Evolutionary conservation across 1,140 invertebrate genomes (phyloP).

Genomic region (Tetranychus cinnabarinus): DNA sequence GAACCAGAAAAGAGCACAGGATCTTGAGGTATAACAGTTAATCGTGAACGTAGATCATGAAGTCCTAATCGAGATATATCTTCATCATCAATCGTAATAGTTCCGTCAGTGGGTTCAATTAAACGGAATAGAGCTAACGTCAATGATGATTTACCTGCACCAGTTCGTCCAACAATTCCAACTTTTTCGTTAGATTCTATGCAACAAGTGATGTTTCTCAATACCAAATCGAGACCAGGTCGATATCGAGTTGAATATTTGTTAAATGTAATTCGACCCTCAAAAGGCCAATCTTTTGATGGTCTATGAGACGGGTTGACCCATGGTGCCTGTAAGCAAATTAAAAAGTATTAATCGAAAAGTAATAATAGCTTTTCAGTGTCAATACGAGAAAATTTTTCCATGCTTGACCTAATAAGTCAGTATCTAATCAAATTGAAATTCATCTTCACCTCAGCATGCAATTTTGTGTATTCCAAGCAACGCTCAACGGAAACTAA

Average conservation of each 20-base stretch:
- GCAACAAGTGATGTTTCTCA: conserved; percentile 13
- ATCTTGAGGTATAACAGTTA: conserved; percentile 48
- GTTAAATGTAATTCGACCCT: conserved; percentile 40
- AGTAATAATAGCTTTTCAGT: conserved; percentile 54
- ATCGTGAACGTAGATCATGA: conserved; percentile 16
- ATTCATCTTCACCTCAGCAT: conserved; percentile 45
- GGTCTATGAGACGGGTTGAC: not conserved
- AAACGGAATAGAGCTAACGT: conserved; percentile 7
- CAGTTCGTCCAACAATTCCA: conserved; percentile 41
- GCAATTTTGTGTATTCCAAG: conserved; percentile 46
- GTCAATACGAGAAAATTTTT: conserved; percentile 80
- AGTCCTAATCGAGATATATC: not conserved
- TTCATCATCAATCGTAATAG: not conserved
- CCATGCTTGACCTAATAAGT: conserved; percentile 46
- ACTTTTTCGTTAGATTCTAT: conserved; percentile 30
- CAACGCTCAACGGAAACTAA: too few species aligned
- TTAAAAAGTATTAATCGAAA: conserved; percentile 83
- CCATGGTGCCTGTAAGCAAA: conserved; percentile 15
- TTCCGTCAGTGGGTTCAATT: conserved; percentile 25
- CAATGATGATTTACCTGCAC: conserved; percentile 25
- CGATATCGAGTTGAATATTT: conserved; percentile 34
- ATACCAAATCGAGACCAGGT: conserved; percentile 23
- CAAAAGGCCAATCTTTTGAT: conserved; percentile 22
- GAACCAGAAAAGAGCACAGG: conserved; percentile 38
- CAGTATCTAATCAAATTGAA: conserved; percentile 1